Conservation (phyloP, 92 coral and sea anemone genomes). For the Epizoanthus illoricatus region DNA sequence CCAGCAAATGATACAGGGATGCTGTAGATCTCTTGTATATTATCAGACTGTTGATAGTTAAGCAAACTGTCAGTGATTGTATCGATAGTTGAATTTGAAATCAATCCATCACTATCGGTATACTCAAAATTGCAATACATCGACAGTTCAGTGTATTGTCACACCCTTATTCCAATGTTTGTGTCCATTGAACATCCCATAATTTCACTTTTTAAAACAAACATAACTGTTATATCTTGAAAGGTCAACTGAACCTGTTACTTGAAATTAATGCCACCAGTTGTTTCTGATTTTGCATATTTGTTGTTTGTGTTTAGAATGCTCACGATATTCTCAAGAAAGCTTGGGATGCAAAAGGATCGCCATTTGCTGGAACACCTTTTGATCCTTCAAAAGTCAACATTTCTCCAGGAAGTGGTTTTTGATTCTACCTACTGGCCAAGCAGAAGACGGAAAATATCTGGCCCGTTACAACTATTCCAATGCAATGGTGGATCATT, state of each 20-base stretch:
- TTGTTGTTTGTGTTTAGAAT: slow-evolving; percentile 64
- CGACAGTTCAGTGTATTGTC: too few species aligned
- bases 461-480: too few species aligned
- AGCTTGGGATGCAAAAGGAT: slow-evolving; percentile 99
- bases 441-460: neutral
- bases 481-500: too few species aligned
- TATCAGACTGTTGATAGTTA: too few species aligned
- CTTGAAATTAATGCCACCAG: neutral
- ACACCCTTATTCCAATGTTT: neutral
- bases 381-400: slow-evolving; percentile 99
- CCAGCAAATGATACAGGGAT: too few species aligned
- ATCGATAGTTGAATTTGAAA: too few species aligned
- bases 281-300: neutral
- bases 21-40: too few species aligned
- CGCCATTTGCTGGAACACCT: slow-evolving; percentile 99
- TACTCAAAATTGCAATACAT: too few species aligned
- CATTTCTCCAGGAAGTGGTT: slow-evolving; percentile 77
- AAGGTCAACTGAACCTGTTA: neutral
- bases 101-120: too few species aligned
- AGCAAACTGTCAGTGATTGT: too few species aligned
- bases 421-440: slow-evolving; percentile 5
- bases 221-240: neutral
- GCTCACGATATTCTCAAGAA: slow-evolving; percentile 90
- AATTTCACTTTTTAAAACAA: too few species aligned
- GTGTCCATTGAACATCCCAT: too few species aligned